A percentile compares a stretch with the other conserved stretches of the same genome.
Evolutionary conservation across 1,140 invertebrate species (phyloP).

Genomic region (Drosophila insularis): DNA sequence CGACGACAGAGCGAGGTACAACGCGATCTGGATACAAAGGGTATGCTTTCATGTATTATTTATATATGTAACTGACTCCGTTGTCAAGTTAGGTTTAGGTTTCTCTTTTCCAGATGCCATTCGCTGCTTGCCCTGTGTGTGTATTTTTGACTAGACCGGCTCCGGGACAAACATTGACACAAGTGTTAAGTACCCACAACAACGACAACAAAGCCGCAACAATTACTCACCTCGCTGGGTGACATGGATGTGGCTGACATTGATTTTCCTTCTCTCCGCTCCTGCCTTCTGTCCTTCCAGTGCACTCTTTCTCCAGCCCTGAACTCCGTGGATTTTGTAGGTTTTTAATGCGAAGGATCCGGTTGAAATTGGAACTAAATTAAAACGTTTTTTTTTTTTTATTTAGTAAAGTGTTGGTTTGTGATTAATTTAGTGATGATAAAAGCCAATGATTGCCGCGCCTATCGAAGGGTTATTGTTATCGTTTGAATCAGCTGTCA

Average conservation of each 20-base stretch:
- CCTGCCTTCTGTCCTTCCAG: background rate
- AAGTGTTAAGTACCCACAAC: conserved; percentile 40
- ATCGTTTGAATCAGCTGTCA: background rate
- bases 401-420: background rate
- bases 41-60: no score
- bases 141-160: background rate
- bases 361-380: background rate
- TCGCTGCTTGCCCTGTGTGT: conserved; percentile 4
- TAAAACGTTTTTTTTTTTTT: background rate
- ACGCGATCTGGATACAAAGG: conserved; percentile 17
- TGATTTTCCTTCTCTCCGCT: background rate
- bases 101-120: background rate
- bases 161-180: conserved; percentile 61
- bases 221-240: conserved; percentile 66
- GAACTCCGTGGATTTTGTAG: background rate
- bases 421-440: background rate
- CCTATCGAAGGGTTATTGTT: background rate
- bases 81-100: background rate
- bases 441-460: background rate
- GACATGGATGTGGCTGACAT: conserved; percentile 59
- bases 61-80: background rate
- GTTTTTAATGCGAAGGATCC: background rate
- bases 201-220: background rate
- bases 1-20: conserved; percentile 2
- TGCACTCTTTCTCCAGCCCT: background rate